These are phyloP conservation scores for Phodopus roborovskii DNA, from an alignment of 2,113 vertebrate genomes.

Conservation along the genomic window DNA sequence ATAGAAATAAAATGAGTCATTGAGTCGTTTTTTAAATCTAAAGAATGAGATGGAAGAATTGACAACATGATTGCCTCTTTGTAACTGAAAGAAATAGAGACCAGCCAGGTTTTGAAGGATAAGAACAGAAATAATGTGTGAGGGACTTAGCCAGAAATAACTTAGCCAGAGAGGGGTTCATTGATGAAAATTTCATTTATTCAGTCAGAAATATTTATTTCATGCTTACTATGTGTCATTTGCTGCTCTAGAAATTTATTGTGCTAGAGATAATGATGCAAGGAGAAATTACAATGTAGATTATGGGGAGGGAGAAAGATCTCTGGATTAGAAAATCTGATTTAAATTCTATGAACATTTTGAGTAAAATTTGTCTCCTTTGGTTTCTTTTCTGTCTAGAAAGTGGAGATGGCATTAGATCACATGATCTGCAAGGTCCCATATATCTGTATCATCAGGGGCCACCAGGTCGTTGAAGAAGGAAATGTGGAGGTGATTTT, in stretches of 20 bases:
- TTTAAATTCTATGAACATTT: not conserved
- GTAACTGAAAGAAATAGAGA: not conserved
- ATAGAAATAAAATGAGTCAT: constrained; percentile 14
- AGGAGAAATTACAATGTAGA: not conserved
- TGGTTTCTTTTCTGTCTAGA: not conserved
- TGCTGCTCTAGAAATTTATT: not conserved
- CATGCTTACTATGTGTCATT: not conserved
- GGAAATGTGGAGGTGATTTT: not conserved
- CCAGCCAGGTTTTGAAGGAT: not conserved
- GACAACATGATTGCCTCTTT: not conserved
- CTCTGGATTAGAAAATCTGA: not conserved
- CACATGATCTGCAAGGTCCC: not conserved
- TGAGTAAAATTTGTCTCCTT: not conserved
- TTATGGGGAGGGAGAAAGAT: not conserved
- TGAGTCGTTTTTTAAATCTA: constrained; percentile 44
- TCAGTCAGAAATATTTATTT: constrained; percentile 23
- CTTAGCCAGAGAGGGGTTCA: not conserved
- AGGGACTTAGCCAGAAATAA: not conserved
- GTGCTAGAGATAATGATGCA: not conserved
- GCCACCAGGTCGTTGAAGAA: not conserved
- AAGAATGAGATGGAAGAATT: constrained; percentile 11
- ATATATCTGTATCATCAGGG: not conserved
- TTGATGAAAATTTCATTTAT: not conserved
- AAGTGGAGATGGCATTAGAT: not conserved
- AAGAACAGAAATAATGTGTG: not conserved